Conservation (phyloP, 1,140 invertebrate species). For the Caenorhabditis inopinata region DNA sequence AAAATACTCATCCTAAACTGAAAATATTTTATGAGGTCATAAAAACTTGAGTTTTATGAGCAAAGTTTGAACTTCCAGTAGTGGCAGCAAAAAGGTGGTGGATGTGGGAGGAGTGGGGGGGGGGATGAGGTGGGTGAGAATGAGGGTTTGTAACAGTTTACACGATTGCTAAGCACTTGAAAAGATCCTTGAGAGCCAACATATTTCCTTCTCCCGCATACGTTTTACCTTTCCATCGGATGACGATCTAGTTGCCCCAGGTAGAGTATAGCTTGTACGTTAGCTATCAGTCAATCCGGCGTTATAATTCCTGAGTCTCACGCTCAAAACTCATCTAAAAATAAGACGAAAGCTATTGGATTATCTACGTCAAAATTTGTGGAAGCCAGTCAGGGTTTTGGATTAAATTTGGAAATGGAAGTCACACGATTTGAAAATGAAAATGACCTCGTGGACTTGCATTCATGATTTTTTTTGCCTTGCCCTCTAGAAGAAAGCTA, state of each 20-base stretch:
- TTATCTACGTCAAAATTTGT: slow-evolving; percentile 11
- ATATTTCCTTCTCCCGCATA: slow-evolving; percentile 5
- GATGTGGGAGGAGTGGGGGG: not conserved
- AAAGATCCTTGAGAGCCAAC: slow-evolving; percentile 3
- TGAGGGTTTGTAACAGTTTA: slow-evolving; percentile 30
- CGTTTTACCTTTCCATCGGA: slow-evolving; percentile 14
- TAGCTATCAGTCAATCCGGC: not conserved
- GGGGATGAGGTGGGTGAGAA: slow-evolving; percentile 22
- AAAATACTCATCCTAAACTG: not conserved
- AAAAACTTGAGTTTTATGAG: not conserved
- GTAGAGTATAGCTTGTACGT: no score
- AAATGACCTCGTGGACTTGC: not conserved
- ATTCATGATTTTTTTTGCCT: not conserved
- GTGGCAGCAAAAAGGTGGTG: not conserved
- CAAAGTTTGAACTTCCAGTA: slow-evolving; percentile 28
- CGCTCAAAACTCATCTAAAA: not conserved
- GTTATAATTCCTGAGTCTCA: not conserved
- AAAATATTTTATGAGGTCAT: not conserved
- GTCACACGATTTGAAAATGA: not conserved
- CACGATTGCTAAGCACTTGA: slow-evolving; percentile 28
- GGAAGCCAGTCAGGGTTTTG: not conserved
- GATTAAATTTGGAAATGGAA: not conserved
- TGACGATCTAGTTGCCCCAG: not conserved
- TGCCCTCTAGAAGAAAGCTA: not conserved
- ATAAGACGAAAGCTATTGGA: not conserved